Base-by-base conservation (phyloP, 2,113 vertebrate genomes). In the Chionodraco myersi region DNA sequence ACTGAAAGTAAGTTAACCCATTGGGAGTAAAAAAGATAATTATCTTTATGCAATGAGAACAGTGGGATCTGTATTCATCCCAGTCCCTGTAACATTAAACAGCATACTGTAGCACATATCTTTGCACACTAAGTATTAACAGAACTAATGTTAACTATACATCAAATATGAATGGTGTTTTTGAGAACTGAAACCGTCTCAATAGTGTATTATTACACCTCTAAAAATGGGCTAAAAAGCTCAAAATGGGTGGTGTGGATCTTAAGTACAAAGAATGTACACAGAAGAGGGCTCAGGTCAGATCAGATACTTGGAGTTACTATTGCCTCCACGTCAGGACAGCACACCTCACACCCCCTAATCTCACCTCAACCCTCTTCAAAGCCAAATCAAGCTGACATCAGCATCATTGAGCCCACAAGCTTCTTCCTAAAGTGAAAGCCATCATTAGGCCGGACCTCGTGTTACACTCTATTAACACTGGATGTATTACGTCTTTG, bases 371-470 rank as follows among this genome's bases (percentile, higher is more conserved):
- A 82, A 57, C 59, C 6, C 61, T 48, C 34, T 51, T 70, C 44
- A 72, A 30, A 15, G 36, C 44, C 60, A 83, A 81, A 74, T 65
- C 47, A 44, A 44, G 30, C 82, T 70, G 36, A 75, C 60, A 49
- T 69, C 21, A 72, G 21, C 61, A 63, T 57, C 45, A 59, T 14
- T 44, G 54, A 70, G 34, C 23, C 57, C 59, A 78, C 64, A 49
- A 66, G 58, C 75, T 44, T 59, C 23, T 51, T 73, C 41, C 49
- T 53, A 23, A 75, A 75, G 69, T 45, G 16, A 57, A 72, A 53
- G 69, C 57, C 73, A 72, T 70, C 18, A 18, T 69, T 72, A 79
- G 82, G 41, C 74, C 58, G 73, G 9, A 72, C n/a, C 49, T 69
- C 44, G 56, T 58, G 51, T 69, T 57, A 72, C 30, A 68, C n/a